phyloP scores from a whole-genome alignment of 2,797 vertebrate genomes.

The Hemibagrus guttatus region DNA sequence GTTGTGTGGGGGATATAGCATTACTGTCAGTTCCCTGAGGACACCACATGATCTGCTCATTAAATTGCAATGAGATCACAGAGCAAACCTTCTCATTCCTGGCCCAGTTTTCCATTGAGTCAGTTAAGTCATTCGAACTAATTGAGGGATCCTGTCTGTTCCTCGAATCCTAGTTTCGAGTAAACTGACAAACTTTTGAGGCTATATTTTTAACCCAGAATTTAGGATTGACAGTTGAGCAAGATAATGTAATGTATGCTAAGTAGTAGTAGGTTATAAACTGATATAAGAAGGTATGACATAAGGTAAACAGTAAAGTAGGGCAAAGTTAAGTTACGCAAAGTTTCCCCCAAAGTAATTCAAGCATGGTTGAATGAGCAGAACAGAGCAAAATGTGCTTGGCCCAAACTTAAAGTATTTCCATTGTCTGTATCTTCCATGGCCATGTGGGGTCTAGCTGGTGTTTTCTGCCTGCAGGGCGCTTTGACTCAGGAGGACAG shows the following conservation, averaged over 20 bases:
- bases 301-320: neutral
- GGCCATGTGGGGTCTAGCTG: conserved; percentile 69
- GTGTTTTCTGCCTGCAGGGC: conserved; percentile 74
- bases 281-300: neutral
- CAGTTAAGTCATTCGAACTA: conserved; percentile 38
- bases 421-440: conserved; percentile 53
- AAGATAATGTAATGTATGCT: neutral
- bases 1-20: conserved; percentile 60
- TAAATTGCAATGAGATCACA: conserved; percentile 78
- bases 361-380: conserved; percentile 17
- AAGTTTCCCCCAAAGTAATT: conserved; percentile 17
- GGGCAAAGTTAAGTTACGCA: neutral
- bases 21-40: conserved; percentile 68
- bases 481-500: conserved; percentile 71
- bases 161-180: conserved; percentile 4
- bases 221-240: too few relatives aligned
- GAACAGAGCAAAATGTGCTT: conserved; percentile 37
- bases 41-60: conserved; percentile 68
- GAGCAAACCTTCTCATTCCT: conserved; percentile 51
- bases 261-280: neutral
- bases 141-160: conserved; percentile 21
- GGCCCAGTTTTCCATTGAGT: conserved; percentile 53
- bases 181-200: neutral
- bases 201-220: neutral
- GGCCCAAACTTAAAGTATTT: conserved; percentile 55